phyloP scores from a whole-genome alignment of 1,140 invertebrate genomes.

The Euwallacea similis region DNA sequence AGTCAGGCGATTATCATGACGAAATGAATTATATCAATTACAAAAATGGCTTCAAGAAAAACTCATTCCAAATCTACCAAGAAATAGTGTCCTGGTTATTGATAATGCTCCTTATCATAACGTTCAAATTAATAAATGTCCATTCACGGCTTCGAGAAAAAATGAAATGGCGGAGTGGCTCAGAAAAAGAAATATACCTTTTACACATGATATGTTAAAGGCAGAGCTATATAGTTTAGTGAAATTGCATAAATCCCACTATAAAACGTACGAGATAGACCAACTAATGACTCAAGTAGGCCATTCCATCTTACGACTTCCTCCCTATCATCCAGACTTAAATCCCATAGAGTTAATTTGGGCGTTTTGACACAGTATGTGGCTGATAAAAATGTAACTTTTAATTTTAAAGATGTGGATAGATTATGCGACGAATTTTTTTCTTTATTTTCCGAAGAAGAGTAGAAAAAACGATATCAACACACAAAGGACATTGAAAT shows the following conservation, averaged over 20 bases:
- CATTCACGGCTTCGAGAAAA: too few relatives aligned
- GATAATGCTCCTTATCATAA: too few relatives aligned
- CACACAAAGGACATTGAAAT: background rate
- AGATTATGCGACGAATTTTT: constrained; percentile 1
- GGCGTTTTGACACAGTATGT: constrained; percentile 1
- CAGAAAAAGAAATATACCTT: too few relatives aligned
- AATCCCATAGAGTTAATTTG: constrained; percentile 34
- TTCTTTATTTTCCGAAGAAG: background rate
- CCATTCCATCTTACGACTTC: constrained; percentile 28
- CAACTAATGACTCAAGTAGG: constrained; percentile 12
- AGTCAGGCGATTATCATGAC: too few relatives aligned
- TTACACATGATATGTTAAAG: too few relatives aligned
- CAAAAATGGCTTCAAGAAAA: too few relatives aligned
- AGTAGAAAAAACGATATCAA: background rate
- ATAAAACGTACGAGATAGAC: constrained; percentile 5
- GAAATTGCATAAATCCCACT: background rate
- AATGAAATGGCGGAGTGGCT: too few relatives aligned
- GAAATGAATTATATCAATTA: too few relatives aligned
- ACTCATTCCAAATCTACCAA: too few relatives aligned
- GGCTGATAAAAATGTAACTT: constrained; percentile 1
- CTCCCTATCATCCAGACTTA: constrained; percentile 28
- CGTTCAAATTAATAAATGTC: too few relatives aligned
- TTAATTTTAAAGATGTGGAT: background rate
- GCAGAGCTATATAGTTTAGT: too few relatives aligned
- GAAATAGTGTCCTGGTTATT: too few relatives aligned